Base-by-base conservation (phyloP, 2,113 vertebrate genomes). In the Gavia stellata region DNA sequence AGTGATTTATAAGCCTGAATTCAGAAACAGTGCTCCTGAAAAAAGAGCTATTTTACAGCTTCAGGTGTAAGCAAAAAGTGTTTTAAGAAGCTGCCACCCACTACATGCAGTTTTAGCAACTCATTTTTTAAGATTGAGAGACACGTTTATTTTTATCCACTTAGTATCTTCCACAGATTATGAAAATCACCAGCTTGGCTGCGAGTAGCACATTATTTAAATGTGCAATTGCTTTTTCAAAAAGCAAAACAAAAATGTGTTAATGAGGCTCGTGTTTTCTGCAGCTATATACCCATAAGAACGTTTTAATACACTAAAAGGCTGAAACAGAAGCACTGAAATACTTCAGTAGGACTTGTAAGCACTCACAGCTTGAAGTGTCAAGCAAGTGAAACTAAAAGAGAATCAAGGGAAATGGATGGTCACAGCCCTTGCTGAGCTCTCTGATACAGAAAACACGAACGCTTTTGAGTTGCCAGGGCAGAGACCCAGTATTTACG, bases 141-240 rank as follows among this genome's bases (percentile, higher is more conserved):
- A 68, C 40, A 23, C 3, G 8, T 80, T 96, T 96, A 95, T 96
- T 95, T 95, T 94, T 94, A 81, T 50, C 62, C 80, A 77, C 61
- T 91, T 34, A 11, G 74, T 61, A 90, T 91, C 73, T 97, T 92
- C 5, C 1, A 59, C 14, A 42, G 81, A 66, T 95, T 68, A 96
- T 77, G 84, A 90, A 91, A 96, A 95, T 89, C 16, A 94, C 86
- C 83, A 93, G 74, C 78, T 89, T 95, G 92, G 91, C 78, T 94
- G 45, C 0, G 3, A 93, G 88, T 28, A 91, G 90, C 9, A 4
- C 71, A 61, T 82, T 77, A 70, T 67, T 95, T 65, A 74, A 90
- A 81, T 34, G 74, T 91, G 78, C 24, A 91, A 82, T 9, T 58
- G 71, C 86, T 96, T 77, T 66, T 89, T 75, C 84, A 92, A 90